Evolutionary conservation across 2,888 invertebrate genomes (phyloP).

Genomic region (Plebejus argus): DNA sequence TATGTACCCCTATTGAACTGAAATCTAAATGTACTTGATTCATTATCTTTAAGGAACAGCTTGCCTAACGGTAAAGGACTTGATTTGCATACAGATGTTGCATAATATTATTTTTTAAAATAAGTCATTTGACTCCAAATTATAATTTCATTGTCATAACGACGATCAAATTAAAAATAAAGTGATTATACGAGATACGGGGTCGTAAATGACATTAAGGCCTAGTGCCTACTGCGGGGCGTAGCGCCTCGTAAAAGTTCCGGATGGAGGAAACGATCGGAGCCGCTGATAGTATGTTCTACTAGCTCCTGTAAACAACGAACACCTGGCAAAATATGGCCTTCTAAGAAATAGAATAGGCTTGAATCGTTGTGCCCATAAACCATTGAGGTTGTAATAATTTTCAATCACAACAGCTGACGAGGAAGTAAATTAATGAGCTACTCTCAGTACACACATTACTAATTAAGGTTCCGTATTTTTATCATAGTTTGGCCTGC

Average conservation of each 20-base stretch:
- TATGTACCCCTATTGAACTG: no score
- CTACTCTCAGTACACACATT: no score
- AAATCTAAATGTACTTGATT: no score
- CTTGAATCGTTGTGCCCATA: neutral
- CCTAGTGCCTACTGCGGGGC: slow-evolving; percentile 30
- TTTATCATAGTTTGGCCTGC: no score
- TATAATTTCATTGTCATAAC: slow-evolving; percentile 14
- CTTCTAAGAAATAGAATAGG: neutral
- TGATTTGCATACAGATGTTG: neutral
- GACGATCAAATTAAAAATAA: slow-evolving; percentile 25
- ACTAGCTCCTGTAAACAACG: no score
- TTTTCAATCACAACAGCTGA: neutral
- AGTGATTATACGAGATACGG: slow-evolving; percentile 35
- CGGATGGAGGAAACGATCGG: slow-evolving; percentile 43
- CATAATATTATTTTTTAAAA: neutral
- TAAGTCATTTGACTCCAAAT: slow-evolving; percentile 2
- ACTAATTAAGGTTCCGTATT: no score
- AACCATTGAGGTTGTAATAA: neutral
- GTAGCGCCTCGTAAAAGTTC: slow-evolving; percentile 33
- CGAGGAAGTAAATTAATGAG: no score
- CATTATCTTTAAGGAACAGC: neutral
- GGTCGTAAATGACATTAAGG: slow-evolving; percentile 35
- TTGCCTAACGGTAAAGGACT: neutral
- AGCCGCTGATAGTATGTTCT: slow-evolving; percentile 39
- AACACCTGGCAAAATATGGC: neutral